Evolutionary conservation across 2,888 invertebrate species (phyloP).

Genomic region (Ryuthela nishihirai): DNA sequence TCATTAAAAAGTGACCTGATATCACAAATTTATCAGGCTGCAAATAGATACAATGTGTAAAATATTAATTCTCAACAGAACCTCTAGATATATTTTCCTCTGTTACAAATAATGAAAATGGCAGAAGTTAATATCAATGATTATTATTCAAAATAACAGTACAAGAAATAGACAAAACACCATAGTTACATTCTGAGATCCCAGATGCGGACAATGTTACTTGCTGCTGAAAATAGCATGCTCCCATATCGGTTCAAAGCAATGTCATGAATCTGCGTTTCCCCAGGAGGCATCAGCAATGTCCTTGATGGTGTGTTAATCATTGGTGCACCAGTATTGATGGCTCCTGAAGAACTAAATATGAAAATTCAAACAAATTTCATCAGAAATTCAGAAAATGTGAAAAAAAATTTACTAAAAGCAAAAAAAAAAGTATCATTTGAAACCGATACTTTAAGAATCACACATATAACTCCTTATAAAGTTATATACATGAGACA

Average conservation of each 20-base stretch:
- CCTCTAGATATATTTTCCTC: too few relatives aligned
- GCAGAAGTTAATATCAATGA: background rate
- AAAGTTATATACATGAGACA: too few relatives aligned
- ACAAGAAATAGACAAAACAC: background rate
- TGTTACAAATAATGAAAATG: background rate
- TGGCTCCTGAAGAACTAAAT: conserved; percentile 61
- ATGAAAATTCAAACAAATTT: too few relatives aligned
- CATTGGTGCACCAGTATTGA: conserved; percentile 52
- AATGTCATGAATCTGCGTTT: conserved; percentile 65
- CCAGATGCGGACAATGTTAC: conserved; percentile 78
- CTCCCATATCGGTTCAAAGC: conserved; percentile 58
- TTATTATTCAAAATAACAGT: background rate
- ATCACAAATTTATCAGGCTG: too few relatives aligned
- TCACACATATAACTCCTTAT: too few relatives aligned
- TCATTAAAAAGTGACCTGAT: too few relatives aligned
- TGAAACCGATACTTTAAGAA: too few relatives aligned
- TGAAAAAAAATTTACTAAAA: too few relatives aligned
- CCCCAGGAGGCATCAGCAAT: conserved; percentile 60
- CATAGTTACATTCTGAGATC: conserved; percentile 62
- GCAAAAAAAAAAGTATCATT: too few relatives aligned
- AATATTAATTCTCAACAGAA: too few relatives aligned
- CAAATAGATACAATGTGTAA: too few relatives aligned
- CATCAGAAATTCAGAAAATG: too few relatives aligned
- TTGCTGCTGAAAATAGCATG: conserved; percentile 71
- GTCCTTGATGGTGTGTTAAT: conserved; percentile 55